Evolutionary conservation across 2,797 vertebrate genomes (phyloP).

Genomic region (Fundulus diaphanus): DNA sequence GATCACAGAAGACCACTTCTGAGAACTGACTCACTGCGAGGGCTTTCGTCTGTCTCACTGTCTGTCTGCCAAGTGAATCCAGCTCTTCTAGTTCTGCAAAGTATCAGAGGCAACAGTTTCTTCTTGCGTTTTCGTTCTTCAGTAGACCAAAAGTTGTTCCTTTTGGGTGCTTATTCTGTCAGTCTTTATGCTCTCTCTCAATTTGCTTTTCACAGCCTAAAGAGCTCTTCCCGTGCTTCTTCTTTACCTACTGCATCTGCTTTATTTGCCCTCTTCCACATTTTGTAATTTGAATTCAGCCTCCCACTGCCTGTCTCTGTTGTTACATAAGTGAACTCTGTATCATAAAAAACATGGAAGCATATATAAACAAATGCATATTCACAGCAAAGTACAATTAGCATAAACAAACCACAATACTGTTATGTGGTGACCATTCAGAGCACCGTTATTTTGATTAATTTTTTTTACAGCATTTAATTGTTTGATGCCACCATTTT

Average conservation of each 20-base stretch:
- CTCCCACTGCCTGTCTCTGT: constrained; percentile 52
- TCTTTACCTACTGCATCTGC: constrained; percentile 29
- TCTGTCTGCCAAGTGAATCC: constrained; percentile 21
- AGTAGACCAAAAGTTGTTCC: constrained; percentile 1
- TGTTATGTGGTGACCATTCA: constrained; percentile 1
- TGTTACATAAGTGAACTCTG: constrained; percentile 60
- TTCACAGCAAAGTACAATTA: constrained; percentile 6
- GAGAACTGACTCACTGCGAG: constrained; percentile 52
- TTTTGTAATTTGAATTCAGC: constrained; percentile 54
- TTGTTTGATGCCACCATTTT: constrained; percentile 58
- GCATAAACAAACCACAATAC: constrained; percentile 24
- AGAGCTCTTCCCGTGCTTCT: constrained; percentile 22
- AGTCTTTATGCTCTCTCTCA: neutral
- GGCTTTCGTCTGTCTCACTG: constrained; percentile 47
- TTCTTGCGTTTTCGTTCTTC: constrained; percentile 6
- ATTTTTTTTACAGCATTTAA: constrained; percentile 5
- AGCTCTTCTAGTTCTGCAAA: constrained; percentile 16
- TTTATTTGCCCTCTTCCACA: constrained; percentile 39
- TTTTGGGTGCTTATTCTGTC: neutral
- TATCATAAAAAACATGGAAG: constrained; percentile 21
- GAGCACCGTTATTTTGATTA: constrained; percentile 6
- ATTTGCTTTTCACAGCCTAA: constrained; percentile 4
- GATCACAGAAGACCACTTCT: constrained; percentile 77
- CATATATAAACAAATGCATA: constrained; percentile 2
- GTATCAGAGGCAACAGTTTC: constrained; percentile 27